Base-by-base conservation (phyloP, 2,113 vertebrate genomes). In the Microcebus jonahi region DNA sequence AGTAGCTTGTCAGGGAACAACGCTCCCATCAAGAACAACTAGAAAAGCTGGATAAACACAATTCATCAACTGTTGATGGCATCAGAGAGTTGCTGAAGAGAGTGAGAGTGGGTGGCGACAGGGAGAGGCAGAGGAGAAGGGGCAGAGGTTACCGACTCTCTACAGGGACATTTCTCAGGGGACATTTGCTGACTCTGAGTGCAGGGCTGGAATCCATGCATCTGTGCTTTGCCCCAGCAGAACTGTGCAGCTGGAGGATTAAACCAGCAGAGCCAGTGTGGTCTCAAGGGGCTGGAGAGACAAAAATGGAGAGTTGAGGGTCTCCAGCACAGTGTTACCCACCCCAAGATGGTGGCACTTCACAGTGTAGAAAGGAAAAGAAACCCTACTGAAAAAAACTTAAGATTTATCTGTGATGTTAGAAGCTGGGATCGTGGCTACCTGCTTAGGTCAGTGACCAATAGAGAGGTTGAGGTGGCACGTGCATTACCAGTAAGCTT, bases 61-160 rank as follows among this genome's bases (percentile, higher is more conserved):
- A 45, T 48, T 9, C n/a, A 9, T 79, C 63, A 53, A 1, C 57
- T 67, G 21, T 17, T 42, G 70, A n/a, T 39, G 57, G 36, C 3
- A 0, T 57, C 20, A 9, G 6, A 70, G 53, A 84, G 21, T 63
- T 42, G 11, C 10, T 15, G 36, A 70, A 63, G 31, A 23, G 61
- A 50, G 70, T 11, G 8, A 45, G 45, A 45, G 45, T 45, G 25
- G 39, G 20, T 3, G 6, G 20, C 11, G 45, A 53, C 6, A 6
- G n/a, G 25, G 80, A 31, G 9, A 15, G 55, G 20, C 5, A 15
- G 48, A 12, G 25, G 20, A 45, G 63, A 6, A 13, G 48, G 36
- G 53, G n/a, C 85, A 3, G 13, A 31, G 20, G 42, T 14, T 0
- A 20, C 50, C 0, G 1, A n/a, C 20, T 25, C 29, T 8, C 0